Evolutionary conservation across 2,113 vertebrate genomes (phyloP).

Genomic region (Lates calcarifer): DNA sequence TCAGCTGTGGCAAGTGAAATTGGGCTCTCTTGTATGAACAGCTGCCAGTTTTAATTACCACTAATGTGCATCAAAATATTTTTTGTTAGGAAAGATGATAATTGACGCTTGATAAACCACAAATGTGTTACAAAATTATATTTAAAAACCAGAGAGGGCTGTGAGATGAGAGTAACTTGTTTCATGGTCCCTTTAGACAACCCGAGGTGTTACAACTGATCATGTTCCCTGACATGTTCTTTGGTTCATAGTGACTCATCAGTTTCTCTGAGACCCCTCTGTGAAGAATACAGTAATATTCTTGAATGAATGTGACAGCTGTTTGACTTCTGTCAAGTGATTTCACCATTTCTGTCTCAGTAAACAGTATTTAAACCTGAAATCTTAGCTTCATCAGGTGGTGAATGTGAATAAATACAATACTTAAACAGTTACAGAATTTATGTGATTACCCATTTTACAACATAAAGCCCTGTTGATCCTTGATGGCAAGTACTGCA

Average conservation of each 20-base stretch:
- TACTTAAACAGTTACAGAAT: background rate
- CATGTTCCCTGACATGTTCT: constrained; percentile 9
- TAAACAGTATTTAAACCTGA: constrained; percentile 16
- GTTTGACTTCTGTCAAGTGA: background rate
- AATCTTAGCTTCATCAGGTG: constrained; percentile 28
- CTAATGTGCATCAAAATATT: background rate
- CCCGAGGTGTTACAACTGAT: background rate
- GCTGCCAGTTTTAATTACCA: constrained; percentile 2
- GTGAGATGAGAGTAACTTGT: background rate
- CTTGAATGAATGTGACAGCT: background rate
- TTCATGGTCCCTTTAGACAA: background rate
- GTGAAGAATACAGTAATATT: background rate
- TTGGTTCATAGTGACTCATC: background rate
- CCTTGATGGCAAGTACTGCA: background rate
- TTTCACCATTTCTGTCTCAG: background rate
- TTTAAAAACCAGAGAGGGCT: background rate
- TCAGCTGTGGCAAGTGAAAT: background rate
- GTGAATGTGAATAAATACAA: constrained; percentile 29
- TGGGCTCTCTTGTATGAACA: background rate
- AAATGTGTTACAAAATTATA: background rate
- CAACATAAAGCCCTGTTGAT: constrained; percentile 11
- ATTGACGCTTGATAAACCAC: background rate
- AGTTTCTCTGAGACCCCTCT: background rate
- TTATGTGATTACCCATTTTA: background rate
- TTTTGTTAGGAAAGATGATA: background rate